Conservation (phyloP, 2,888 invertebrate genomes). For the Pyrocoelia pectoralis region DNA sequence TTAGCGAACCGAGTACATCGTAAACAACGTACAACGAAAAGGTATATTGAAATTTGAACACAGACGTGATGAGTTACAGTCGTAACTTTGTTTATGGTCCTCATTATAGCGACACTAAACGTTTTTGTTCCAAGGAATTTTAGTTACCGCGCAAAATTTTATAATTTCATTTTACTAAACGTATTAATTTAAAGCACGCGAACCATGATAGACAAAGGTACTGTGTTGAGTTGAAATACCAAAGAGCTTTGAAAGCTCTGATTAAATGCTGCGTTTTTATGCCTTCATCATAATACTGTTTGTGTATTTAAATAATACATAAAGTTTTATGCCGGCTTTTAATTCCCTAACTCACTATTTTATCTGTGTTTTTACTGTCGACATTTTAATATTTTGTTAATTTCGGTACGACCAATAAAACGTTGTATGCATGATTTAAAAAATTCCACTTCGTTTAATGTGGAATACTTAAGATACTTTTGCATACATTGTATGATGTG, state of each 20-base stretch:
- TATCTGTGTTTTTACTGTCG: not conserved
- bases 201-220: too few relatives aligned
- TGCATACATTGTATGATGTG: too few relatives aligned
- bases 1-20: conserved; percentile 50
- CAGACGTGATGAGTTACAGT: conserved; percentile 49
- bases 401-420: too few relatives aligned
- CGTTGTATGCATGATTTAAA: too few relatives aligned
- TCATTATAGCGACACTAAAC: conserved; percentile 27
- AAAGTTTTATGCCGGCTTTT: not conserved
- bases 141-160: conserved; percentile 11
- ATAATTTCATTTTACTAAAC: not conserved
- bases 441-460: too few relatives aligned
- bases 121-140: conserved; percentile 30
- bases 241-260: not conserved
- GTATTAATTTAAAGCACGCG: not conserved
- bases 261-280: not conserved
- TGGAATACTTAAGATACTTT: too few relatives aligned
- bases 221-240: too few relatives aligned
- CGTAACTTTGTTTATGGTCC: conserved; percentile 43
- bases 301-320: not conserved
- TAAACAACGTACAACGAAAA: conserved; percentile 53
- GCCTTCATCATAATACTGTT: too few relatives aligned
- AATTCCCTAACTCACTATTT: not conserved
- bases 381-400: not conserved
- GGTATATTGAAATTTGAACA: conserved; percentile 47